Conservation (phyloP, 2,888 invertebrate genomes). For the Atethmia centrago region DNA sequence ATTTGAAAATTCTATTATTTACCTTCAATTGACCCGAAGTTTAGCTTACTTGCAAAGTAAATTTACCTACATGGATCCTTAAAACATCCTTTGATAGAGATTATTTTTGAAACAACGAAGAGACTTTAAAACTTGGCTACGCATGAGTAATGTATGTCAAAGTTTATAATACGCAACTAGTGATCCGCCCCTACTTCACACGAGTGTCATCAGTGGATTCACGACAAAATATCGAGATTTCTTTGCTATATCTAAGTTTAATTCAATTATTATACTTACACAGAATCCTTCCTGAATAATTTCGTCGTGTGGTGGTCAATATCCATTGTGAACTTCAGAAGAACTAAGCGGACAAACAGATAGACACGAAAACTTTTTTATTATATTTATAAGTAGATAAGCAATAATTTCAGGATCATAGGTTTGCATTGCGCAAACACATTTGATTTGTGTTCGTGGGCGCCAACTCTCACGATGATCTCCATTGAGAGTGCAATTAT, state of each 20-base stretch:
- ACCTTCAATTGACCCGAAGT: background rate
- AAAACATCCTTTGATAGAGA: background rate
- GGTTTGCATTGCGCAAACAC: conserved; percentile 21
- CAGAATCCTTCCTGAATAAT: background rate
- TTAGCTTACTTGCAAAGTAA: background rate
- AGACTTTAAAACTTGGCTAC: background rate
- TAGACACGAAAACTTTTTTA: background rate
- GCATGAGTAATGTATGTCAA: background rate
- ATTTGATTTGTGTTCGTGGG: conserved; percentile 14
- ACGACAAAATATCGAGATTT: background rate
- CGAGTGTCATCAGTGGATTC: background rate
- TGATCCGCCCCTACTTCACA: background rate
- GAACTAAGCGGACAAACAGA: background rate
- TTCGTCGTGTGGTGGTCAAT: background rate
- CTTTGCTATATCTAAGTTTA: background rate
- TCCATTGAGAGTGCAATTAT: conserved; percentile 20
- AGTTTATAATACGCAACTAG: background rate
- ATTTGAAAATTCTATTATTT: background rate
- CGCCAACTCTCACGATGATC: conserved; percentile 9
- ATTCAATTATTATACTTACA: background rate
- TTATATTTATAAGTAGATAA: background rate
- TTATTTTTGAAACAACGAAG: background rate
- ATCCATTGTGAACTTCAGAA: background rate
- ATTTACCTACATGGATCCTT: background rate
- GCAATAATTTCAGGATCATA: conserved; percentile 13